These are phyloP conservation scores for Rostratula benghalensis DNA, from an alignment of 2,113 vertebrate genomes.

Conservation along the genomic window DNA sequence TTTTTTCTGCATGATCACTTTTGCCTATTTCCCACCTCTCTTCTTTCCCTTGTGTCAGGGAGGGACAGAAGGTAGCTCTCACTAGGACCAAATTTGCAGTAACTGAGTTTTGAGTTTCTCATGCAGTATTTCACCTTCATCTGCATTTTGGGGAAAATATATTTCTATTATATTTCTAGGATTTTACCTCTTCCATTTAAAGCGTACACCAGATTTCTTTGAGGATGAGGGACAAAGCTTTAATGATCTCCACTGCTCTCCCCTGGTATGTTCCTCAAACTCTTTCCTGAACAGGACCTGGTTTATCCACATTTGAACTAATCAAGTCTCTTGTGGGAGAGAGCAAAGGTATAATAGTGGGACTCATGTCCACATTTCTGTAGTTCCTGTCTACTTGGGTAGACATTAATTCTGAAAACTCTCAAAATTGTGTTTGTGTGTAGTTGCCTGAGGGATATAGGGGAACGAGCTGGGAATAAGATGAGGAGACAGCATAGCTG, in stretches of 20 bases:
- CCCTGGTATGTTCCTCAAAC: background rate
- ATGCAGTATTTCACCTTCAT: background rate
- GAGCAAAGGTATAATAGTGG: background rate
- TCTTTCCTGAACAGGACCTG: background rate
- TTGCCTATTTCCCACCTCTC: background rate
- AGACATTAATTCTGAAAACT: background rate
- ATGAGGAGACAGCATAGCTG: background rate
- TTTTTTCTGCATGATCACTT: background rate
- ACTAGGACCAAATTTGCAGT: background rate
- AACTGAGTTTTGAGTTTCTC: background rate
- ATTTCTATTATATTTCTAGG: background rate
- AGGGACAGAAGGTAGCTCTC: background rate
- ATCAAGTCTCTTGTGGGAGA: background rate
- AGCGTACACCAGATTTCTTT: background rate
- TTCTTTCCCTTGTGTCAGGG: background rate
- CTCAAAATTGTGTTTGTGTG: background rate
- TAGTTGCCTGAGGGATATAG: background rate
- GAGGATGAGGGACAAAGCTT: background rate
- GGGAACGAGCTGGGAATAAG: background rate
- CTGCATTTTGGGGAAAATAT: background rate
- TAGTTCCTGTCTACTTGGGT: background rate
- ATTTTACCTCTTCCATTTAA: background rate
- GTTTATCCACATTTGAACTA: background rate
- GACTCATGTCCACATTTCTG: background rate
- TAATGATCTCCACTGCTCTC: background rate